Percentiles rank a stretch among this genome's conserved stretches.
Conservation (phyloP, 2,797 vertebrate genomes). For the Spinibarbus caldwelli region DNA sequence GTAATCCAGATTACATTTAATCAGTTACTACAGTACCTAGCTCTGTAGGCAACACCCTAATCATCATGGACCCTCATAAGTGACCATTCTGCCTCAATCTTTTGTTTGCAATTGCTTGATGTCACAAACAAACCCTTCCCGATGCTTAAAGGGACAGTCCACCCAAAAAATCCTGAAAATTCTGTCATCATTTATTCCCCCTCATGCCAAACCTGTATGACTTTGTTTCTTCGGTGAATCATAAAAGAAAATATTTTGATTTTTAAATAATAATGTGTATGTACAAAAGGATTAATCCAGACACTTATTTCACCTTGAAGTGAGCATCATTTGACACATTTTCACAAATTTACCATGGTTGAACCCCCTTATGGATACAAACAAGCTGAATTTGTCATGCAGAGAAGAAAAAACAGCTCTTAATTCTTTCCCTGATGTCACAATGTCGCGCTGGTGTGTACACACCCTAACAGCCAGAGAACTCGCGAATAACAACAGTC, state of each 20-base stretch:
- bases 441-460: constrained; percentile 42
- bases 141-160: background rate
- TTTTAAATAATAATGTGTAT: background rate
- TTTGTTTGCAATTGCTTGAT: background rate
- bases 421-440: constrained; percentile 25
- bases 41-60: background rate
- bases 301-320: background rate
- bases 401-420: background rate
- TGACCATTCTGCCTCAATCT: background rate
- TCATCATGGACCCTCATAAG: background rate
- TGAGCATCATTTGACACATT: constrained; percentile 7
- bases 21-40: background rate
- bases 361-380: background rate
- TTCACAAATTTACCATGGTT: background rate
- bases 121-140: background rate
- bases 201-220: background rate
- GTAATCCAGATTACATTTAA: too few relatives aligned
- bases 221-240: background rate
- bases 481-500: constrained; percentile 52
- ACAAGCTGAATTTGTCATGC: background rate
- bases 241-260: background rate
- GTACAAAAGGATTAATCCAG: background rate
- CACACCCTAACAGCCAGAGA: constrained; percentile 49
- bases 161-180: background rate
- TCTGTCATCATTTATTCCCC: background rate